Evolutionary conservation across 2,797 vertebrate genomes (phyloP).

Genomic region (Vultur gryphus): DNA sequence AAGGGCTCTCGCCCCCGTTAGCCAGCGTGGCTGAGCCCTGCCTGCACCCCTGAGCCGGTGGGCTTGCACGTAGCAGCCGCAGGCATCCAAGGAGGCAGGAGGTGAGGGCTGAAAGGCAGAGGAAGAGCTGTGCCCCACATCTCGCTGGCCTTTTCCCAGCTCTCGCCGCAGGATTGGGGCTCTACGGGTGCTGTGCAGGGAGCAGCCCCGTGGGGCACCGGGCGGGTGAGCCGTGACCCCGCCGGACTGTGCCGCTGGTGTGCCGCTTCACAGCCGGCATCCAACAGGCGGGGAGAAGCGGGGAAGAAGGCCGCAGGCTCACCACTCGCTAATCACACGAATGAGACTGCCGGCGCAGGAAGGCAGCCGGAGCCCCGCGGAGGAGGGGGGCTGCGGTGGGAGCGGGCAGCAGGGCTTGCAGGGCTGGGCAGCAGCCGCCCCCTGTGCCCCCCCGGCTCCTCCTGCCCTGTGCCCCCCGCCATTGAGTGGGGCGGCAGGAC

Average conservation of each 20-base stretch:
- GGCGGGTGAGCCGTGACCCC: neutral
- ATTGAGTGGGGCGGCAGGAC: rapidly evolving
- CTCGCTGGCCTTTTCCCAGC: neutral
- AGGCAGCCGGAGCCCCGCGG: neutral
- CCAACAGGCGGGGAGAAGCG: rapidly evolving
- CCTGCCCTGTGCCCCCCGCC: rapidly evolving
- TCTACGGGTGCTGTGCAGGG: neutral
- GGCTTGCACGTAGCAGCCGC: rapidly evolving
- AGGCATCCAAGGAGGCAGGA: neutral
- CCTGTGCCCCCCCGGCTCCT: rapidly evolving
- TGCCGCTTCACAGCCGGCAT: rapidly evolving
- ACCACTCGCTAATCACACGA: neutral
- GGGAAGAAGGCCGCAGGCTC: neutral
- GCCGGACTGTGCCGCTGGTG: rapidly evolving
- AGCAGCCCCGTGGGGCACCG: rapidly evolving
- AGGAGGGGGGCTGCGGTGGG: neutral
- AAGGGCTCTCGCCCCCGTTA: rapidly evolving
- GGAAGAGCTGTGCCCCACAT: neutral
- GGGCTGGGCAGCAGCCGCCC: neutral
- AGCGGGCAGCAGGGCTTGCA: neutral
- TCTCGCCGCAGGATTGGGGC: rapidly evolving
- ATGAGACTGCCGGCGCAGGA: neutral
- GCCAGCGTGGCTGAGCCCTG: rapidly evolving
- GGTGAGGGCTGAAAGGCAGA: neutral
- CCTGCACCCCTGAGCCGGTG: rapidly evolving